Evolutionary conservation across 2,888 invertebrate species (phyloP).

Genomic region (Microchrysa polita): DNA sequence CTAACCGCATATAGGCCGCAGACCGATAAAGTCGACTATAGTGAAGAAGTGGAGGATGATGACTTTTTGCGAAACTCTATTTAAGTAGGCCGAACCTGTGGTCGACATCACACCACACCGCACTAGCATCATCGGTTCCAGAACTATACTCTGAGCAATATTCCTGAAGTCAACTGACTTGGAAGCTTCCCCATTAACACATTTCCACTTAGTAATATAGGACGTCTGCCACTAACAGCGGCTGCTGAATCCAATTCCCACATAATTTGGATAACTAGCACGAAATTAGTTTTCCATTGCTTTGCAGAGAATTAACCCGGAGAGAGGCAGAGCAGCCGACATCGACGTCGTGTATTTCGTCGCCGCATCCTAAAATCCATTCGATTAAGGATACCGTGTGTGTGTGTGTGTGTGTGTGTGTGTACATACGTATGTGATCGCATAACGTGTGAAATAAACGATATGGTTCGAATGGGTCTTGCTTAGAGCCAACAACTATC

Average conservation of each 20-base stretch:
- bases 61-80: too few relatives aligned
- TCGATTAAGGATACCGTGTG: too few relatives aligned
- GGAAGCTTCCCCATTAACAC: conserved; percentile 18
- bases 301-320: conserved; percentile 12
- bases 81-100: neutral
- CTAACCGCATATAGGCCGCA: neutral
- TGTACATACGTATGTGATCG: too few relatives aligned
- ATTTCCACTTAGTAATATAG: conserved; percentile 19
- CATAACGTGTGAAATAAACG: too few relatives aligned
- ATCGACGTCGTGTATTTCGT: too few relatives aligned
- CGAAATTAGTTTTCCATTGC: conserved; percentile 35
- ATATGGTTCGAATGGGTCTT: too few relatives aligned
- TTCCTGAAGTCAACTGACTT: conserved; percentile 20
- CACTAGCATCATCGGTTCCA: neutral
- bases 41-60: neutral
- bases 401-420: too few relatives aligned
- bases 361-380: too few relatives aligned
- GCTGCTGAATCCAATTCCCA: conserved; percentile 25
- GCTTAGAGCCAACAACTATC: too few relatives aligned
- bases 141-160: neutral
- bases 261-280: conserved; percentile 38
- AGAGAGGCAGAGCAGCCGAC: too few relatives aligned
- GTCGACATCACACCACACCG: neutral
- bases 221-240: too few relatives aligned
- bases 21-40: neutral